Conservation (phyloP, 2,888 invertebrate species). For the Cristatella mucedo region DNA sequence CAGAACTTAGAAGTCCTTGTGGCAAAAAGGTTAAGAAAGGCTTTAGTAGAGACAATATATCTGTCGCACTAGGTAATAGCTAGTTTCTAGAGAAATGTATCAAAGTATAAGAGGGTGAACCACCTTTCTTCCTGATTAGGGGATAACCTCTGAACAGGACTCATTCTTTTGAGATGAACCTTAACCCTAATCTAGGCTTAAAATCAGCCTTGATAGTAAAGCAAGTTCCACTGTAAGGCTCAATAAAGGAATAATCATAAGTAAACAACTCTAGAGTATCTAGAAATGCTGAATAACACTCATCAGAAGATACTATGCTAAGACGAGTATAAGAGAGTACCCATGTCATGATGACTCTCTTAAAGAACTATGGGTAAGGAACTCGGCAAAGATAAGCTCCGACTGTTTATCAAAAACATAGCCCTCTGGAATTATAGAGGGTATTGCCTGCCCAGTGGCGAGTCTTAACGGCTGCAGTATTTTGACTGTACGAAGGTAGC, state of each 20-base stretch:
- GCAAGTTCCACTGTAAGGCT: background rate
- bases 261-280: too few relatives aligned
- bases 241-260: constrained; percentile 11
- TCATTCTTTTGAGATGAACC: background rate
- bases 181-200: constrained; percentile 5
- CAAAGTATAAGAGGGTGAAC: constrained; percentile 11
- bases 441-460: constrained; percentile 23
- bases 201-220: constrained; percentile 1
- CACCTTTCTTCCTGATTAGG: constrained; percentile 2
- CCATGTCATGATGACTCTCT: background rate
- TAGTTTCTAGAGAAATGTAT: too few relatives aligned
- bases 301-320: constrained; percentile 1
- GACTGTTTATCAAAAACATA: constrained; percentile 31
- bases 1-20: too few relatives aligned
- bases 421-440: constrained; percentile 16
- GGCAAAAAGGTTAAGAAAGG: too few relatives aligned
- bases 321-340: constrained; percentile 10
- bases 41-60: constrained; percentile 16
- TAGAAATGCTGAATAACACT: constrained; percentile 10
- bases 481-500: constrained; percentile 27
- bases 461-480: constrained; percentile 22
- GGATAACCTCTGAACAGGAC: constrained; percentile 11
- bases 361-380: constrained; percentile 14
- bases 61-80: constrained; percentile 13
- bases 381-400: constrained; percentile 21